A percentile compares a stretch with the other conserved stretches of the same genome.
Evolutionary conservation across 2,113 vertebrate species (phyloP).

Genomic region (Centrocercus urophasianus): DNA sequence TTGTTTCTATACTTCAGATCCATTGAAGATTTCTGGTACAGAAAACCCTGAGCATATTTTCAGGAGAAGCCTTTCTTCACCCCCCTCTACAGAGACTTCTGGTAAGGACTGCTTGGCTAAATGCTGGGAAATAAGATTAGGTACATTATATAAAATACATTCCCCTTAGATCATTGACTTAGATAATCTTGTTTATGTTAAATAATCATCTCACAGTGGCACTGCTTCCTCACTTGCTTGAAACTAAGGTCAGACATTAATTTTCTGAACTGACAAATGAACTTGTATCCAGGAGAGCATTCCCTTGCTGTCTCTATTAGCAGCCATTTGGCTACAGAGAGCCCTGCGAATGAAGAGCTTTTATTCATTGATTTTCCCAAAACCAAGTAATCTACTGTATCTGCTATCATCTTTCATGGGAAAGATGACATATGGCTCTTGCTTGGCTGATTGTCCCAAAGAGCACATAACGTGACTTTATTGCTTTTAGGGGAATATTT

Average conservation of each 20-base stretch:
- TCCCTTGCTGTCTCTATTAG: background rate
- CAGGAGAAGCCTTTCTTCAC: slow-evolving; percentile 75
- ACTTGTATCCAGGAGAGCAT: background rate
- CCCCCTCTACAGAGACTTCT: slow-evolving; percentile 76
- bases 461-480: slow-evolving; percentile 14
- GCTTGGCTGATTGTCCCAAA: slow-evolving; percentile 46
- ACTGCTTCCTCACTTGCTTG: background rate
- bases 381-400: background rate
- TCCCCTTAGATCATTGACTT: background rate
- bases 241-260: background rate
- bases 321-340: background rate
- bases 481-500: slow-evolving; percentile 15
- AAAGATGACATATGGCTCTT: background rate
- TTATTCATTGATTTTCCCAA: slow-evolving; percentile 32
- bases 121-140: background rate
- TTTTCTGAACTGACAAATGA: background rate
- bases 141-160: background rate
- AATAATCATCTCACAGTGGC: background rate
- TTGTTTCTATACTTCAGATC: slow-evolving; percentile 65
- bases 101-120: slow-evolving; percentile 69
- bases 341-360: slow-evolving; percentile 35
- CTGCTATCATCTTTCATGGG: background rate
- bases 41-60: slow-evolving; percentile 65
- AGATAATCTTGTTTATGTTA: background rate
- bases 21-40: background rate